Percentiles rank a stretch among this genome's conserved stretches.
Evolutionary conservation across 2,888 invertebrate species (phyloP).

Genomic region (Apamea monoglypha): DNA sequence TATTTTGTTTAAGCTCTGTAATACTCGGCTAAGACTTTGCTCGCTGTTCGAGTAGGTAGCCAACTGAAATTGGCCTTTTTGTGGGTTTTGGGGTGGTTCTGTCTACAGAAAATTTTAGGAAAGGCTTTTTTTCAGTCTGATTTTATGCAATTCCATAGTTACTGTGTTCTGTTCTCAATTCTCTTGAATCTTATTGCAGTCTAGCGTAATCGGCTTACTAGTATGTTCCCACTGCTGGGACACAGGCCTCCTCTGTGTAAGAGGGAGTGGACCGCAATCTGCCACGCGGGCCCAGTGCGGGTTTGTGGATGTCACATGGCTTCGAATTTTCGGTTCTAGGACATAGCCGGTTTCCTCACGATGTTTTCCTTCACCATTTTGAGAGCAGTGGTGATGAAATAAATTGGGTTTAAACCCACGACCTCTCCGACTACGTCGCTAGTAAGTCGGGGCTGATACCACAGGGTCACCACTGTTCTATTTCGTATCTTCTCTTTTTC

Average conservation of each 20-base stretch:
- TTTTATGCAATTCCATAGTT: too few relatives aligned
- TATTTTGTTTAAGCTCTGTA: constrained; percentile 41
- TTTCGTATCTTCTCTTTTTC: background rate
- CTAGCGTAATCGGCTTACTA: too few relatives aligned
- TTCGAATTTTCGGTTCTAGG: background rate
- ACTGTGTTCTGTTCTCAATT: background rate
- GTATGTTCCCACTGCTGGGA: too few relatives aligned
- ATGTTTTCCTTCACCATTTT: background rate
- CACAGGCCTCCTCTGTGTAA: too few relatives aligned
- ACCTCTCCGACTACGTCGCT: background rate
- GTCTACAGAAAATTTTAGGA: background rate
- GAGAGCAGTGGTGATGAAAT: background rate
- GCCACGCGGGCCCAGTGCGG: background rate
- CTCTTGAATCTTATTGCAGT: background rate
- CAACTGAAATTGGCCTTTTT: constrained; percentile 15
- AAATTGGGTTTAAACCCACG: background rate
- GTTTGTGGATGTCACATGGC: background rate
- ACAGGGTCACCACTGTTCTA: background rate
- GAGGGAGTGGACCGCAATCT: background rate
- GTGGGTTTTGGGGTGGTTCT: background rate
- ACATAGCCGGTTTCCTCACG: background rate
- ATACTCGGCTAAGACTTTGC: constrained; percentile 30
- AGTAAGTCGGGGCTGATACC: background rate
- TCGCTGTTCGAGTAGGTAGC: background rate
- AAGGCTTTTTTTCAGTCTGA: background rate